Evolutionary conservation across 2,113 vertebrate genomes (phyloP).

Genomic region (Empidonax traillii): DNA sequence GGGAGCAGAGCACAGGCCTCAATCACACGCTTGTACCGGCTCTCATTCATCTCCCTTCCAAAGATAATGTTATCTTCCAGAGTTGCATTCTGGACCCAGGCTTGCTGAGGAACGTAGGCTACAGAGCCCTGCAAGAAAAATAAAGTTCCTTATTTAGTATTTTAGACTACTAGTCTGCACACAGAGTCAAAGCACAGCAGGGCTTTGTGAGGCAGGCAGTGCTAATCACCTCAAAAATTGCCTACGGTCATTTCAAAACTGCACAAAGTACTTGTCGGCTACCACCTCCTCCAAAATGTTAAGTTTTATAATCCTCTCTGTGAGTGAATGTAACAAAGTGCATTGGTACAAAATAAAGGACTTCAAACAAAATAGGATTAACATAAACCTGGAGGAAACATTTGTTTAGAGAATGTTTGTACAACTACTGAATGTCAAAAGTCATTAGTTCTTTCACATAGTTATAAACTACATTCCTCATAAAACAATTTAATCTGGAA

Average conservation of each 20-base stretch:
- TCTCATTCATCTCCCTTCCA: slow-evolving; percentile 78
- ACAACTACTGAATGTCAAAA: background rate
- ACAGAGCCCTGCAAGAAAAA: slow-evolving; percentile 82
- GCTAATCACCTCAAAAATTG: background rate
- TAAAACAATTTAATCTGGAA: background rate
- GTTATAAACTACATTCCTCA: background rate
- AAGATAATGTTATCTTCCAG: slow-evolving; percentile 90
- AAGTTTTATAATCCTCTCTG: background rate
- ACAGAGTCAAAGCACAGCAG: background rate
- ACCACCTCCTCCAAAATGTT: background rate
- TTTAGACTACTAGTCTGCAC: background rate
- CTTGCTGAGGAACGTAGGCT: slow-evolving; percentile 94
- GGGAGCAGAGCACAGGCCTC: slow-evolving; percentile 89
- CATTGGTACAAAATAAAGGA: background rate
- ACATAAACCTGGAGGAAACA: background rate
- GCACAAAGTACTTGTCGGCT: background rate
- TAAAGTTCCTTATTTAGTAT: background rate
- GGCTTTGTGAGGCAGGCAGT: background rate
- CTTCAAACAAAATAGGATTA: background rate
- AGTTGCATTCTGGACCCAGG: slow-evolving; percentile 95
- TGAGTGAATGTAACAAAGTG: background rate
- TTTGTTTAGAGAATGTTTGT: background rate
- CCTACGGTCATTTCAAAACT: background rate
- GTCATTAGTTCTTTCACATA: background rate
- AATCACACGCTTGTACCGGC: slow-evolving; percentile 80